Evolutionary conservation across 2,113 vertebrate species (phyloP), one percentile per base, ranked within the genome.

Genomic region (Larimichthys crocea): DNA sequence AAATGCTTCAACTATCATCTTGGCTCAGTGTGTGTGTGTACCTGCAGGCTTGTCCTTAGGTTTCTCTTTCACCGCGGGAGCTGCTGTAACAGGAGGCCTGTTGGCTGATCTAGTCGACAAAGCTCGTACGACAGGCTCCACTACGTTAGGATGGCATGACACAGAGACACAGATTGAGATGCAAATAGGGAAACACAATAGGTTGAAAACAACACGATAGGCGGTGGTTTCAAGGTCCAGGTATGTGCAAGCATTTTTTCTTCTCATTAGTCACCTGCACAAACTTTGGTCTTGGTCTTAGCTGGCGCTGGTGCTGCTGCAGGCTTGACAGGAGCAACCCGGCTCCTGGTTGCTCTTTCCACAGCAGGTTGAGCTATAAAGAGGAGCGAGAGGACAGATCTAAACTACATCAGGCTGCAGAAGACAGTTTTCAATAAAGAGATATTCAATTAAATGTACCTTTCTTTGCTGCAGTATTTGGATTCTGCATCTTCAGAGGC

Each of bases 91-190:
- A 40, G 76, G 73, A 78, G 81, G 78, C 81, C 74, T 90, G 76
- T 55, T 87, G 80, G 88, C 75, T 20, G 92, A 91, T 79, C 92
- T 89, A 24, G 90, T 92, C 3, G 81, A 77, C 53, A 69, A 20
- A 42, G 67, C 77, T 73, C 67, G 85, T 4, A 68, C 16, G 0
- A 57, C 29, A 1, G 87, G 82, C 48, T 82, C 90, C 57, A 59
- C 82, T 82, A 44, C 2, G 57, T 49, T 3, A 49, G 35, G 50
- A 80, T 44, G 62, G 12, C 63, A 55, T 73, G 69, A 88, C 24
- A 86, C 10, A 83, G 31, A 77, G 22, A 80, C 7, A 74, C 31
- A 67, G 73, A 66, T 22, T 63, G 48, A 74, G 15, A 72, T 71
- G 40, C 53, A 84, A 68, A 85, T 29, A 63, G 64, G 48, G 73